Conservation (phyloP, 2,888 invertebrate species). For the Pristionchus mayeri region DNA sequence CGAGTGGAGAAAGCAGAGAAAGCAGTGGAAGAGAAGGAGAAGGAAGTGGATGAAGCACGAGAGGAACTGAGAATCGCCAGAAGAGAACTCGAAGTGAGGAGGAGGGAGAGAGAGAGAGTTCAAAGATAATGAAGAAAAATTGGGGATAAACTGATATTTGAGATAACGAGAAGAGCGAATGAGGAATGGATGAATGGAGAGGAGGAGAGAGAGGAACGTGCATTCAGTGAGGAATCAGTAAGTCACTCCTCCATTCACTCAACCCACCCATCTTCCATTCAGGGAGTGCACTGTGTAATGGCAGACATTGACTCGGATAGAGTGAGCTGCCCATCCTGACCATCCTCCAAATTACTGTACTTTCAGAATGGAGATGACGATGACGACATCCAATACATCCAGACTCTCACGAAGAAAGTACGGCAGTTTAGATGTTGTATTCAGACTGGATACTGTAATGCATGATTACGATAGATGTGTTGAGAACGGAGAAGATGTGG, state of each 20-base stretch:
- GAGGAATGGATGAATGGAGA: background rate
- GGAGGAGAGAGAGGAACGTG: background rate
- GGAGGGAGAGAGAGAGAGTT: background rate
- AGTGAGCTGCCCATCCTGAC: background rate
- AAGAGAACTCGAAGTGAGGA: background rate
- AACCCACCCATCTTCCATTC: background rate
- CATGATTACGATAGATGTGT: background rate
- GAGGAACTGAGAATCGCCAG: background rate
- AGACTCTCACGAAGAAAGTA: background rate
- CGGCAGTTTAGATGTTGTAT: background rate
- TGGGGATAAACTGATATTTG: background rate
- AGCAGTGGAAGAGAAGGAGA: background rate
- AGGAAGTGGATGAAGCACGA: background rate
- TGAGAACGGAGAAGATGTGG: background rate
- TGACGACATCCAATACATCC: background rate
- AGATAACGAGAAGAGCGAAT: background rate
- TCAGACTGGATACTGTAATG: background rate
- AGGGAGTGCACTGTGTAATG: background rate
- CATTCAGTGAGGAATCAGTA: background rate
- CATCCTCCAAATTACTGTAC: background rate
- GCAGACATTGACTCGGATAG: background rate
- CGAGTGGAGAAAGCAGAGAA: background rate
- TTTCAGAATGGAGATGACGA: slow-evolving; percentile 3
- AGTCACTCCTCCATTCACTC: background rate
- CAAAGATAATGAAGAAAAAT: background rate